Evolutionary conservation across 2,797 vertebrate species (phyloP).

Genomic region (Clarias laeviceps): DNA sequence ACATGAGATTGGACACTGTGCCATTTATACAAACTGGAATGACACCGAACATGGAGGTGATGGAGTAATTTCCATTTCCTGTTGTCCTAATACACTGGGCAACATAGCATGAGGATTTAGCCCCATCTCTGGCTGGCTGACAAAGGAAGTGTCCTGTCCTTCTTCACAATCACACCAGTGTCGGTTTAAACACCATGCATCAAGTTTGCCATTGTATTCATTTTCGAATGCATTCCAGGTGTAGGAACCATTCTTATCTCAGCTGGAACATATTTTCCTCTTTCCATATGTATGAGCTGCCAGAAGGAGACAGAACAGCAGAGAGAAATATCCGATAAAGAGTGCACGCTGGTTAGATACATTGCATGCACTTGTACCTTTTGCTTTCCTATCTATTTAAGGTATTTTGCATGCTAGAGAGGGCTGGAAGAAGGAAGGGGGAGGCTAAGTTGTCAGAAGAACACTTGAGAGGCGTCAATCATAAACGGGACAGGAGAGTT

Average conservation of each 20-base stretch:
- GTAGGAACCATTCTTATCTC: conserved; percentile 51
- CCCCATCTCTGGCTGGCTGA: conserved; percentile 25
- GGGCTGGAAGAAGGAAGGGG: conserved; percentile 30
- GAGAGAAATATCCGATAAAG: conserved; percentile 48
- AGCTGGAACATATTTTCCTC: conserved; percentile 46
- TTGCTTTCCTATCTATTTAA: conserved; percentile 38
- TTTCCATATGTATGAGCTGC: conserved; percentile 59
- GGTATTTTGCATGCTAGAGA: conserved; percentile 51
- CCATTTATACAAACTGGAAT: conserved; percentile 23
- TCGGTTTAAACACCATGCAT: conserved; percentile 41
- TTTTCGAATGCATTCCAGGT: conserved; percentile 47
- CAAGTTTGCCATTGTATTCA: conserved; percentile 47
- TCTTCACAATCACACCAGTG: conserved; percentile 43
- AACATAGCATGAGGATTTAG: background rate
- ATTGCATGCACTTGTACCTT: conserved; percentile 37
- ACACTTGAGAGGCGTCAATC: conserved; percentile 55
- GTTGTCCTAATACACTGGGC: background rate
- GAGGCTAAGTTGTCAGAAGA: conserved; percentile 46
- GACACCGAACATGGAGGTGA: conserved; percentile 11
- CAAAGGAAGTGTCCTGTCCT: conserved; percentile 37
- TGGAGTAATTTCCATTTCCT: background rate
- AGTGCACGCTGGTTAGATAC: conserved; percentile 47
- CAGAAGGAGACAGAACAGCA: conserved; percentile 25
- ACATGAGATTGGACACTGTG: background rate
- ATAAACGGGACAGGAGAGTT: conserved; percentile 47